phyloP scores from a whole-genome alignment of 1,140 invertebrate species.

The Zaprionus lachaisei region DNA sequence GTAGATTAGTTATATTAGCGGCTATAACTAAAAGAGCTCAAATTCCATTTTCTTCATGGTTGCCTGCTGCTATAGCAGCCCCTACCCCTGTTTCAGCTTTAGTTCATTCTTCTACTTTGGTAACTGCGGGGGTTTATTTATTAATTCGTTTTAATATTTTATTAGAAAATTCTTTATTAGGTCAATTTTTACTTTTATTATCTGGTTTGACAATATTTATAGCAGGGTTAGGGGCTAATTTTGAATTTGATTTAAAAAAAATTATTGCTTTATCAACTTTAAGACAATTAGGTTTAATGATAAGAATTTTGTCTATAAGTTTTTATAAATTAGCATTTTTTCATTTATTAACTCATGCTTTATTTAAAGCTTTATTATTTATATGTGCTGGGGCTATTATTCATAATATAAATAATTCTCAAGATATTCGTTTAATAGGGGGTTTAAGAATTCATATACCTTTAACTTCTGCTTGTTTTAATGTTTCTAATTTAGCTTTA shows the following conservation, averaged over 20 bases:
- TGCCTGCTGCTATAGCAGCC: conserved; percentile 89
- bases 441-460: conserved; percentile 82
- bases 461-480: conserved; percentile 85
- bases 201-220: conserved; percentile 87
- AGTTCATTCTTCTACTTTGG: conserved; percentile 91
- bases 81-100: conserved; percentile 86
- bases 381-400: conserved; percentile 85
- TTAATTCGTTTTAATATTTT: conserved; percentile 87
- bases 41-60: conserved; percentile 89
- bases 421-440: conserved; percentile 88
- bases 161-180: conserved; percentile 72
- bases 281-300: conserved; percentile 86
- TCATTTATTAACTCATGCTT: conserved; percentile 88
- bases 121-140: conserved; percentile 85
- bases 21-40: conserved; percentile 90
- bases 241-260: conserved; percentile 89
- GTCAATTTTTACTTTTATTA: conserved; percentile 85
- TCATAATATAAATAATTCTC: conserved; percentile 86
- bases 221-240: conserved; percentile 86
- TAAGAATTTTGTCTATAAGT: conserved; percentile 82
- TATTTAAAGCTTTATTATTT: conserved; percentile 89
- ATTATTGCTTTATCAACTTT: conserved; percentile 86
- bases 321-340: conserved; percentile 86
- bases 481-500: conserved; percentile 85
- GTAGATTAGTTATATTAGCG: conserved; percentile 85